Percentiles rank a stretch among this genome's conserved stretches.
phyloP scores from a whole-genome alignment of 2,113 vertebrate genomes.

The Galbula dea region DNA sequence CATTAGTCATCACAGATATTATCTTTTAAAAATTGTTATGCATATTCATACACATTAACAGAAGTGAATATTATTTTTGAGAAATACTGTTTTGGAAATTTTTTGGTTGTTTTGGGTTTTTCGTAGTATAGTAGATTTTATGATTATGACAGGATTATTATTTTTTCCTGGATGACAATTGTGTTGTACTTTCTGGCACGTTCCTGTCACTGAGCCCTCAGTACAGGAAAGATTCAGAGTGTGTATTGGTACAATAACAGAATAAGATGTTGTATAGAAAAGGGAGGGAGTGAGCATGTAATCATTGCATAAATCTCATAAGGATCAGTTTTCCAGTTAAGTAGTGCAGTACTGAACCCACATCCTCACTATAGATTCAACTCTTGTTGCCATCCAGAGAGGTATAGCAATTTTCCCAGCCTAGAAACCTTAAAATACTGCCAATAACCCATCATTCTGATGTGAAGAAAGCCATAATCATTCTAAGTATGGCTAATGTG shows the following conservation, averaged over 20 bases:
- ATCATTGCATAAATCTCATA: neutral
- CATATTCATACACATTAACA: neutral
- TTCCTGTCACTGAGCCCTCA: neutral
- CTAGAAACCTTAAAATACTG: conserved; percentile 8
- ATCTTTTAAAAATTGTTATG: neutral
- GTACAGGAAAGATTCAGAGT: neutral
- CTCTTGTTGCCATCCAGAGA: neutral
- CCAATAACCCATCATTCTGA: conserved; percentile 22
- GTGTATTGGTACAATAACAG: neutral
- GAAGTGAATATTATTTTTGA: neutral
- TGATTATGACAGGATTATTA: neutral
- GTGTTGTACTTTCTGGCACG: neutral
- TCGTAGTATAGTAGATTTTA: neutral
- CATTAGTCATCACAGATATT: neutral
- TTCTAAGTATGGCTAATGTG: conserved; percentile 24
- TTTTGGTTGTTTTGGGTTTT: neutral
- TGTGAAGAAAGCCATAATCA: neutral
- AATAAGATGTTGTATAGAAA: neutral
- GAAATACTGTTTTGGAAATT: neutral
- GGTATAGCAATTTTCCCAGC: neutral
- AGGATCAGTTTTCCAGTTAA: neutral
- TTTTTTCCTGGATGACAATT: neutral
- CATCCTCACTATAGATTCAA: neutral
- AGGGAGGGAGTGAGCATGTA: neutral
- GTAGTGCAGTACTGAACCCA: neutral